Conservation (phyloP, 2,113 vertebrate species). For the Takifugu bimaculatus region DNA sequence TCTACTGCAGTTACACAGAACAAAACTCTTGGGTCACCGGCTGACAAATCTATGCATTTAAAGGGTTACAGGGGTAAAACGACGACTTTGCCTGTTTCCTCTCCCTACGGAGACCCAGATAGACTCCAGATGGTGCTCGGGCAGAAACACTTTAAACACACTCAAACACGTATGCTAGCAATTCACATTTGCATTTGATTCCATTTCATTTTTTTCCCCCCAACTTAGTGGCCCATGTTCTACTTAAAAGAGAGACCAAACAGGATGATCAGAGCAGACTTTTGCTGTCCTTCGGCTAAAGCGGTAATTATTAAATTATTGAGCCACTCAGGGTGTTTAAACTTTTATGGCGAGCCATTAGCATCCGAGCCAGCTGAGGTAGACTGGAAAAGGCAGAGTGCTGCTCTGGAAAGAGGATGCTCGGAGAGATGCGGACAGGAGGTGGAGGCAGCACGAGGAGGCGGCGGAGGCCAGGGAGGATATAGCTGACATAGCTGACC, state of each 20-base stretch:
- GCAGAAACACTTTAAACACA: background rate
- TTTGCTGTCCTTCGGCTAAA: conserved; percentile 39
- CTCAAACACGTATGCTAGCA: background rate
- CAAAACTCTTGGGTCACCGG: background rate
- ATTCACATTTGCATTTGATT: background rate
- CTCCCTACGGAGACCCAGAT: conserved; percentile 1
- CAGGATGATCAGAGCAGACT: conserved; percentile 6
- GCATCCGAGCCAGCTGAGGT: conserved; percentile 41
- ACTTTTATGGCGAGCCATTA: conserved; percentile 69
- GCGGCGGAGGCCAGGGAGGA: conserved; percentile 22
- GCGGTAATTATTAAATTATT: conserved; percentile 71
- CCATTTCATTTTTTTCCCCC: conserved; percentile 17
- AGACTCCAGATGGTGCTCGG: conserved; percentile 4
- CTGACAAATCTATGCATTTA: no score
- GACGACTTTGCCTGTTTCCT: background rate
- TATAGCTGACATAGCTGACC: conserved; percentile 44
- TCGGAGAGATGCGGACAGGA: conserved; percentile 7
- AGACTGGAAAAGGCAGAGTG: conserved; percentile 2
- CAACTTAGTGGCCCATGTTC: background rate
- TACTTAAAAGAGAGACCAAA: background rate
- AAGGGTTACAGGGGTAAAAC: no score
- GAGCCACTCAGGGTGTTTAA: conserved; percentile 61
- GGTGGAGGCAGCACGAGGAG: background rate
- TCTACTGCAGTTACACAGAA: background rate
- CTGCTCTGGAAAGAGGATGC: conserved; percentile 4